Conservation (phyloP, 2,888 invertebrate genomes). For the Cantharis lateralis region DNA sequence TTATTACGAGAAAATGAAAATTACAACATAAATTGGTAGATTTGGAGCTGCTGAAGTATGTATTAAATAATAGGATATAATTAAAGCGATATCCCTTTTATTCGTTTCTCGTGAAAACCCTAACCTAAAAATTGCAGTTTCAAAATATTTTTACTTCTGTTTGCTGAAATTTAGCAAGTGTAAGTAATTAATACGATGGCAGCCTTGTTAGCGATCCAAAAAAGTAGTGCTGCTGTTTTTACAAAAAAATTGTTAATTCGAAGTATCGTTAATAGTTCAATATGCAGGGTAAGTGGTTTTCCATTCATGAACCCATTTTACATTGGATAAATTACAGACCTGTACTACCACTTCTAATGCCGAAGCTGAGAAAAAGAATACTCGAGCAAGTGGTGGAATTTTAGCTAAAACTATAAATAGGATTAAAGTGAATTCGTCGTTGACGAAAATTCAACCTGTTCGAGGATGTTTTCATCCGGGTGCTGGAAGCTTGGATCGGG, state of each 20-base stretch:
- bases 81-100: no score
- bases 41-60: no score
- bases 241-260: neutral
- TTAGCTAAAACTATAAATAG: constrained; percentile 44
- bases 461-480: constrained; percentile 94
- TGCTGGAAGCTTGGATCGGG: constrained; percentile 61
- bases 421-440: constrained; percentile 38
- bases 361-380: constrained; percentile 15
- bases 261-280: constrained; percentile 3
- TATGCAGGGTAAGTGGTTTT: constrained; percentile 31
- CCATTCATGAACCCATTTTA: constrained; percentile 19
- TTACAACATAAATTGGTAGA: neutral
- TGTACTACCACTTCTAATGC: constrained; percentile 10
- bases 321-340: constrained; percentile 20
- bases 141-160: neutral
- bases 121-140: neutral
- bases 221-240: neutral
- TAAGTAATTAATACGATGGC: neutral
- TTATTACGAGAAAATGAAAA: neutral
- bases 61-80: neutral
- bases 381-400: constrained; percentile 35
- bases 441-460: constrained; percentile 57
- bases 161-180: neutral
- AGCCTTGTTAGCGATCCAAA: neutral
- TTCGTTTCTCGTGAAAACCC: neutral